Base-by-base conservation (phyloP, 2,113 vertebrate species). In the Nycticebus coucang region DNA sequence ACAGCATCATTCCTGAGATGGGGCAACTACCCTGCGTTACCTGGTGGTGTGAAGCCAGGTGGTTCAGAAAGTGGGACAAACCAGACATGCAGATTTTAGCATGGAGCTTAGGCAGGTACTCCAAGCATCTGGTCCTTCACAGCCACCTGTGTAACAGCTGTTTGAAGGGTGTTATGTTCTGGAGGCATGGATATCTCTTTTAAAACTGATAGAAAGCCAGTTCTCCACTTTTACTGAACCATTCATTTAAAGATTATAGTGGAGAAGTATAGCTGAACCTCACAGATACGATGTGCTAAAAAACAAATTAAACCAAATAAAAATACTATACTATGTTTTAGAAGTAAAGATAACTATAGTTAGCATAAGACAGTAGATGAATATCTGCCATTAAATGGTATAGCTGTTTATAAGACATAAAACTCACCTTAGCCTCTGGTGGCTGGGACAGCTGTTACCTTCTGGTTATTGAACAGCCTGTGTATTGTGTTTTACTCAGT, bases 401-500 rank as follows among this genome's bases (percentile, higher is more conserved):
- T 77, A 80, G 22, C 15, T 69, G 22, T 89, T 81, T 69, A 37
- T 33, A 24, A 64, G 80, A 45, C 64, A 45, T 35, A 91, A 79
- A 75, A n/a, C 62, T 89, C 12, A 79, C 4, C 10, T 94, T 6
- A 86, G 41, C 15, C 7, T 26, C 8, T 84, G 21, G 22, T 64
- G 18, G 82, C n/a, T 50, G 62, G 14, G 55, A 83, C 2, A 45
- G 53, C 19, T 75, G 24, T 22, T 87, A 45, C 30, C 45, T 59
- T 89, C 17, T 60, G 33, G 9, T 9, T 35, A 21, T 55, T 81
- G 71, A 93, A 35, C 1, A 91, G 9, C 30, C 10, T 60, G 21
- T 79, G 35, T 33, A 50, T 92, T 86, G 96, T 90, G 17, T 81
- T 84, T 93, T 79, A 89, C 83, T 69, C 33, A 78, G 10, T 66